These are phyloP conservation scores for Apus apus DNA, from an alignment of 2,113 vertebrate genomes.

Conservation along the genomic window DNA sequence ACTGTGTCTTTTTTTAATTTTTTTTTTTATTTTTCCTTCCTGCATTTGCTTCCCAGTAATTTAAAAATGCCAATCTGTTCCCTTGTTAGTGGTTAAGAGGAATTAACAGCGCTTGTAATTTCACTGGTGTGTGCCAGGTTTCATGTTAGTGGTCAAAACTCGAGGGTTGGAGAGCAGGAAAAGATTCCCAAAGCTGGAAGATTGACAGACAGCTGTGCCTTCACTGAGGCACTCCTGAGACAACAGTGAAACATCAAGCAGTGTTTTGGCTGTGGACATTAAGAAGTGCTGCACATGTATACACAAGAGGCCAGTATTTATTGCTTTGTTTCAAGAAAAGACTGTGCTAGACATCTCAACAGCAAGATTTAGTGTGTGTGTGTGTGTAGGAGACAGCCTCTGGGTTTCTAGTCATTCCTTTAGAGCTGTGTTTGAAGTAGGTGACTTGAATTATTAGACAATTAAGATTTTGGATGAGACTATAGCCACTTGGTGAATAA, in stretches of 20 bases:
- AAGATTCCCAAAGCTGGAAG: background rate
- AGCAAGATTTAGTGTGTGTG: background rate
- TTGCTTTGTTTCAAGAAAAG: background rate
- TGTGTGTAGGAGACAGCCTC: background rate
- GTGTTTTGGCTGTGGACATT: background rate
- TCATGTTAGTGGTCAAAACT: background rate
- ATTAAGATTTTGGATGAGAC: constrained; percentile 35
- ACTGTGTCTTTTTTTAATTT: background rate
- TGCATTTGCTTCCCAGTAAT: background rate
- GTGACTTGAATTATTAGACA: constrained; percentile 44
- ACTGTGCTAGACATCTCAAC: background rate
- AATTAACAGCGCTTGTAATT: background rate
- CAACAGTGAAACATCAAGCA: background rate
- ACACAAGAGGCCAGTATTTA: constrained; percentile 6
- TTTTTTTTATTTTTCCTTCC: background rate
- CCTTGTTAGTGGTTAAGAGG: background rate
- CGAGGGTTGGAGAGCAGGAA: background rate
- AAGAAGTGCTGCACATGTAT: background rate
- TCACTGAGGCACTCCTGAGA: background rate
- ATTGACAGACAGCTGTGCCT: background rate
- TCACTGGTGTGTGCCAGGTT: background rate
- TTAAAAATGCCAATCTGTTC: background rate
- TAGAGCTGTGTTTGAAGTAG: background rate
- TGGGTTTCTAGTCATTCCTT: background rate
- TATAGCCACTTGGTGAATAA: constrained; percentile 47